These are phyloP conservation scores for Lithophane semibrunnea DNA, from an alignment of 2,888 invertebrate genomes.

Conservation along the genomic window DNA sequence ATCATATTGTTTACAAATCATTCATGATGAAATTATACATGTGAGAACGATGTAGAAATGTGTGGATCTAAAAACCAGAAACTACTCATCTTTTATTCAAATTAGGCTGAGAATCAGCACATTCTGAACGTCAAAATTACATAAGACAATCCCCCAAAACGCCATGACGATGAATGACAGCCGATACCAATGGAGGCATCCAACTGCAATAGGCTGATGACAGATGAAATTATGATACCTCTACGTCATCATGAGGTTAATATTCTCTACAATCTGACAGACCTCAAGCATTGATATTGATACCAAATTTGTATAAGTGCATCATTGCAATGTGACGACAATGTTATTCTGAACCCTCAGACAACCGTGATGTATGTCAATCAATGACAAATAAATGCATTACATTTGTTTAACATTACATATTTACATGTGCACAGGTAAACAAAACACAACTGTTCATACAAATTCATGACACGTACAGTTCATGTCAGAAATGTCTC, in stretches of 20 bases:
- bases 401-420: conserved; percentile 50
- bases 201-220: too few species aligned
- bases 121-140: too few species aligned
- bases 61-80: not conserved
- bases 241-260: not conserved
- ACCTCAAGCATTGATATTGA: not conserved
- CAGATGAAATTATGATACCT: too few species aligned
- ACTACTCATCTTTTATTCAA: too few species aligned
- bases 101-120: too few species aligned
- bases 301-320: not conserved
- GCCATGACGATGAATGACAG: not conserved
- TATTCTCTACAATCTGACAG: not conserved
- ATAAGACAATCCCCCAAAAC: too few species aligned
- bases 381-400: conserved; percentile 41
- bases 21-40: too few species aligned
- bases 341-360: conserved; percentile 43
- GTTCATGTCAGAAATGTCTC: conserved; percentile 20
- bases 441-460: conserved; percentile 20
- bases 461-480: conserved; percentile 21
- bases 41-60: too few species aligned
- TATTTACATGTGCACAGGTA: conserved; percentile 29
- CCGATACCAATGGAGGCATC: not conserved
- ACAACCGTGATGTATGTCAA: conserved; percentile 38
- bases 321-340: not conserved
- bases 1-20: too few species aligned